Evolutionary conservation across 2,113 vertebrate genomes (phyloP), one percentile per base, ranked within the genome.

Genomic region (Irena cyanogastra): DNA sequence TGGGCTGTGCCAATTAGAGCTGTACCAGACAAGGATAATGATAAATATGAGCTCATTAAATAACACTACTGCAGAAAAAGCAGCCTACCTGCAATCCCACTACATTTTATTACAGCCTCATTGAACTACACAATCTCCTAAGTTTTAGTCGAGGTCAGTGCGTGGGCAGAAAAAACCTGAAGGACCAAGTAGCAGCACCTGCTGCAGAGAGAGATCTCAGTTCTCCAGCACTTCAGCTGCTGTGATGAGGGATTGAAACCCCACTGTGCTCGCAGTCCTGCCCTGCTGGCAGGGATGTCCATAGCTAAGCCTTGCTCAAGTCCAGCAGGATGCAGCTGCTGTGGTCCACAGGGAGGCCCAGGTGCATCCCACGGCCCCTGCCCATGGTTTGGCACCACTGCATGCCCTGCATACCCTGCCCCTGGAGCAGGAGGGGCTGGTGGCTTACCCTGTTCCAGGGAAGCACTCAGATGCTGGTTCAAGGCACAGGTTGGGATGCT

Each of bases 251-350:
- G 4, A 26, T 1, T 20, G 45, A 69, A 41, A 33, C 18, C 33
- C 4, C 3, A 0, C 8, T 1, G 0, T 31, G 53, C 45, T 35
- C 2, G 1, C 6, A 75, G 60, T 10, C 31, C 37, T 18, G 11
- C 7, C 1, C 0, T 4, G 4, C 39, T 56, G 44, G 18, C 41
- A 30, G 50, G 23, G 42, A 33, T 7, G 22, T 3, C 35, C 77
- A 33, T 5, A 9, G 39, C 5, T 2, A 22, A 30, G 24, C 63
- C 27, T 52, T 41, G 28, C 41, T 49, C 19, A 10, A n/a, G 33
- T 10, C 53, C 60, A 27, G 42, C 26, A 87, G n/a, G 15, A 0
- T 41, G 64, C 33, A 52, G 49, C 20, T 59, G 23, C 22, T 44
- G 16, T 6, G 23, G 6, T 24, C 28, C 63, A 26, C 24, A 49